Conservation (phyloP, 2,113 vertebrate genomes). For the Hypanus sabinus region DNA sequence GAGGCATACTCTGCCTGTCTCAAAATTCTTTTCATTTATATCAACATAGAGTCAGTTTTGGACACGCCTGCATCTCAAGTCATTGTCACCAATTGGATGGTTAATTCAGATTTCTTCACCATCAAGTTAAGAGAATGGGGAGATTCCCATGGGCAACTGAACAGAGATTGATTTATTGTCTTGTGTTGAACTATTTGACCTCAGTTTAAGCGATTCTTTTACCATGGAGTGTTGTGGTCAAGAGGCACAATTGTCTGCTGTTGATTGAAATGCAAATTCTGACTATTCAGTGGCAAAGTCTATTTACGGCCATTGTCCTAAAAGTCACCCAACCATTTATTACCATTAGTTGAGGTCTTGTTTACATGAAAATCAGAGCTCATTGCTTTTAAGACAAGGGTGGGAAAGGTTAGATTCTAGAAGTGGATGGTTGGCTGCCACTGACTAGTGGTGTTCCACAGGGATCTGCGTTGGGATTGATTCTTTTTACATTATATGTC, state of each 20-base stretch:
- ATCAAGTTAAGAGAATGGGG: neutral
- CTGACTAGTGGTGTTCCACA: no score
- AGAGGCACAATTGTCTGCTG: neutral
- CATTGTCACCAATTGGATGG: neutral
- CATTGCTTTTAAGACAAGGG: neutral
- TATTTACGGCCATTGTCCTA: neutral
- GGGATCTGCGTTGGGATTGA: no score
- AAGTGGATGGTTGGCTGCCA: neutral
- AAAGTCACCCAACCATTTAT: neutral
- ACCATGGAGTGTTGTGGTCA: neutral
- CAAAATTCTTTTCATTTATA: neutral
- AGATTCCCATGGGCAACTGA: neutral
- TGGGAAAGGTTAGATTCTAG: neutral
- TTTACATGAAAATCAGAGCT: neutral
- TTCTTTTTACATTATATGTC: no score
- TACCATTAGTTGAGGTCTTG: neutral
- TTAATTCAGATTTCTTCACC: neutral
- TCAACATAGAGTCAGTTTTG: neutral
- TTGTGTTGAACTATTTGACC: neutral
- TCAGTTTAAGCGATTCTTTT: neutral
- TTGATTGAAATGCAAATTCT: neutral
- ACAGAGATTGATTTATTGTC: neutral
- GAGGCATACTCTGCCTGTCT: neutral
- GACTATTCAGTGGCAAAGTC: neutral
- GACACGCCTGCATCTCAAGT: neutral